These are phyloP conservation scores for Peromyscus melanophrys DNA, from an alignment of 2,797 vertebrate species.

Conservation along the genomic window DNA sequence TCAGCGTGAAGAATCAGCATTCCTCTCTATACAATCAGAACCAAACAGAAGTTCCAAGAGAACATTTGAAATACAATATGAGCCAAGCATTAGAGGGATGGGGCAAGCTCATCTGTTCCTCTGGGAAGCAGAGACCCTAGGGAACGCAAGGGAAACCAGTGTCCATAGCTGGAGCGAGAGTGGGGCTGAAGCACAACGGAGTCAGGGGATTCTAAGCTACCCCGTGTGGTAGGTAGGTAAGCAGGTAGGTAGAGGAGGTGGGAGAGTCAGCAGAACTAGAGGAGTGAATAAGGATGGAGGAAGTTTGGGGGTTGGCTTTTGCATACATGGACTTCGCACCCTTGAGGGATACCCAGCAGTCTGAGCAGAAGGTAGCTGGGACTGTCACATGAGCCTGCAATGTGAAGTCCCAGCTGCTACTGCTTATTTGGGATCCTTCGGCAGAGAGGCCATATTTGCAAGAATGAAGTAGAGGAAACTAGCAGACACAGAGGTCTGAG, in stretches of 20 bases:
- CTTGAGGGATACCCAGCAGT: neutral
- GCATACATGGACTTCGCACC: neutral
- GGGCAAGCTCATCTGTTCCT: neutral
- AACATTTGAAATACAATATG: neutral
- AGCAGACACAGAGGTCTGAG: slow-evolving; percentile 49
- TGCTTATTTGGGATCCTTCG: neutral
- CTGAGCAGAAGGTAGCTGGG: neutral
- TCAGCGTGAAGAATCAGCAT: neutral
- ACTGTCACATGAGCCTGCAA: neutral
- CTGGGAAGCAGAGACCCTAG: slow-evolving; percentile 13
- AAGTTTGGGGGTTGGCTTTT: neutral
- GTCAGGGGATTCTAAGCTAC: neutral
- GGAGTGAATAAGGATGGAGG: neutral
- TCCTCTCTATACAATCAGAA: neutral
- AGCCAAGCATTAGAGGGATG: slow-evolving; percentile 3
- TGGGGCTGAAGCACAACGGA: neutral
- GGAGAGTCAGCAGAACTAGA: neutral
- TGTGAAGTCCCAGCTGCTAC: neutral
- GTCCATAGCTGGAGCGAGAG: too few relatives aligned
- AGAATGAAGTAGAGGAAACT: slow-evolving; percentile 52
- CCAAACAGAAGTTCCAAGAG: slow-evolving; percentile 1
- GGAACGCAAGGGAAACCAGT: neutral
- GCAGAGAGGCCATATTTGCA: slow-evolving; percentile 25
- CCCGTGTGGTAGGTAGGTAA: neutral
- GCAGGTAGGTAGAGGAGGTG: neutral